phyloP scores from a whole-genome alignment of 2,113 vertebrate genomes.

The Scomber colias region DNA sequence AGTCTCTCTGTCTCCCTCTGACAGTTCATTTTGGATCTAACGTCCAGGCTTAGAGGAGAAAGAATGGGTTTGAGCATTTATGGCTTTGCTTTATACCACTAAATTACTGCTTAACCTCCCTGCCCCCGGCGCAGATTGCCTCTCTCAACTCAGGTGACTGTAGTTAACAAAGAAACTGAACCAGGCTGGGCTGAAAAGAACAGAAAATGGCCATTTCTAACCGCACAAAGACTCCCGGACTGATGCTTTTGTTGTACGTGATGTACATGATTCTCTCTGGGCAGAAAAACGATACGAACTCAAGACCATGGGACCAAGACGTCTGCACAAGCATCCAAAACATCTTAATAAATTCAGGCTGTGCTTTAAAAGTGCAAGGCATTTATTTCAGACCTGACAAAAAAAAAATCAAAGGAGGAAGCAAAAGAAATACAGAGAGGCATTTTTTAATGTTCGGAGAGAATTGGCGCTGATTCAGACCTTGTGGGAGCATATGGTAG shows the following conservation, averaged over 20 bases:
- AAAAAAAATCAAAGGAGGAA: constrained; percentile 1
- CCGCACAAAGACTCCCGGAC: neutral
- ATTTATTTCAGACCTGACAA: constrained; percentile 3
- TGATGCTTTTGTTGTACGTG: neutral
- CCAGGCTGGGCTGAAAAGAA: neutral
- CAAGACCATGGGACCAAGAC: neutral
- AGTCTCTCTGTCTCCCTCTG: constrained; percentile 24
- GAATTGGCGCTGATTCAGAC: constrained; percentile 69
- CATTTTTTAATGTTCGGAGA: constrained; percentile 32
- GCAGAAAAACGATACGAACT: too few relatives aligned
- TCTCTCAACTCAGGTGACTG: constrained; percentile 43
- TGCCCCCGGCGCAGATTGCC: constrained; percentile 38
- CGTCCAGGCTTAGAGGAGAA: constrained; percentile 10
- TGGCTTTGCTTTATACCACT: constrained; percentile 54
- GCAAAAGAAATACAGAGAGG: constrained; percentile 18
- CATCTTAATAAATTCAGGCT: neutral
- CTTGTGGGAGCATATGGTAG: constrained; percentile 49
- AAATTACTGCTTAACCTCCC: constrained; percentile 63
- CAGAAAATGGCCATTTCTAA: neutral
- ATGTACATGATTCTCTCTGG: too few relatives aligned
- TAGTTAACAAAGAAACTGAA: constrained; percentile 24
- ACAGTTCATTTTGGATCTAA: constrained; percentile 54
- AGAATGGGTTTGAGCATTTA: constrained; percentile 43
- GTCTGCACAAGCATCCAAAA: neutral
- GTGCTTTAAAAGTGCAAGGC: constrained; percentile 6